Conservation (phyloP, 2,113 vertebrate species). For the Peromyscus polionotus region DNA sequence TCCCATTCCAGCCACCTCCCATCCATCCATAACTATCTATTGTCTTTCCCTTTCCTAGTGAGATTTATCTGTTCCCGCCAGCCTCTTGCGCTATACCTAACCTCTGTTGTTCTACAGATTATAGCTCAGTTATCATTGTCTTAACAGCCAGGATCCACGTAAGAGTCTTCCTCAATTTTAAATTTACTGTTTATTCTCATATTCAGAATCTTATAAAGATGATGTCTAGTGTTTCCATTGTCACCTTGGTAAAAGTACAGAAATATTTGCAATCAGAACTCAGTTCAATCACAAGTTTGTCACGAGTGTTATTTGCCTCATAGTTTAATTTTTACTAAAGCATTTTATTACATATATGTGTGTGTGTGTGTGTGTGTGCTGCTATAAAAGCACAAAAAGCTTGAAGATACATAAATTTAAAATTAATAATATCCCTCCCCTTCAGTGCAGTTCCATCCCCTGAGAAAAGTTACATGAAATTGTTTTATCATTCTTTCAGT, state of each 20-base stretch:
- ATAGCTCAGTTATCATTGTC: neutral
- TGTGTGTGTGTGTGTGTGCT: neutral
- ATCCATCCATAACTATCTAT: neutral
- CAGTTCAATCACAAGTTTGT: neutral
- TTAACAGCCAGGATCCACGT: neutral
- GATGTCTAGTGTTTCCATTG: neutral
- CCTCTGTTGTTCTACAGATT: neutral
- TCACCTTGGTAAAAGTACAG: neutral
- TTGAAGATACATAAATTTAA: neutral
- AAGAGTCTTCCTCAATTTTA: neutral
- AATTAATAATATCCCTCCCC: neutral
- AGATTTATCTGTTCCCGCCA: neutral
- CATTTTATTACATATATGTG: neutral
- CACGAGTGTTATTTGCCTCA: neutral
- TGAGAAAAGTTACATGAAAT: neutral
- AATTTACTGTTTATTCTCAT: neutral
- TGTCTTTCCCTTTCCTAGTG: neutral
- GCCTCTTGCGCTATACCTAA: neutral
- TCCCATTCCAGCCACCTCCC: neutral
- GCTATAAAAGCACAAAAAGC: neutral
- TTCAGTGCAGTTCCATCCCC: neutral
- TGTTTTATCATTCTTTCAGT: neutral
- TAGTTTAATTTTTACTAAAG: constrained; percentile 39
- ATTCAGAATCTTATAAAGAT: neutral
- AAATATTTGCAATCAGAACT: constrained; percentile 3